Base-by-base conservation (phyloP, 64 coral and sea anemone species). In the Montipora foliosa region DNA sequence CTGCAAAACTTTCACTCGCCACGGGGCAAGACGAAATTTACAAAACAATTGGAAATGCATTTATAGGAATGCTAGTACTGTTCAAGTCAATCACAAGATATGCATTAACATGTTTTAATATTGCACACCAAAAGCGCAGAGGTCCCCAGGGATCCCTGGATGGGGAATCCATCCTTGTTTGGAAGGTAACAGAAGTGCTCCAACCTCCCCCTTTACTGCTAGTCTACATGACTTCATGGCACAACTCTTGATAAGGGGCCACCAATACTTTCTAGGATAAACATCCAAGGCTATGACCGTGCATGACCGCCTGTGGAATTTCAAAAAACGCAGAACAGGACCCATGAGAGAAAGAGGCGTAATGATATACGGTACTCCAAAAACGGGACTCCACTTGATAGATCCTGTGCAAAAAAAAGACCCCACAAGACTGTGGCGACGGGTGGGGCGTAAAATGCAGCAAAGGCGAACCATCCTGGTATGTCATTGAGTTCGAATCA, bases 201-300 rank as follows among this genome's bases (percentile, higher is more conserved):
- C 55, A 37, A 48, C 46, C 51, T 58, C 74, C 50, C 74, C 87
- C 21, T 78, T 61, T 15, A 50, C 49, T 16, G 87, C 87, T 44
- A 89, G 9, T 24, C 70, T 76, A 74, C 17, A 89, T 29, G 72
- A 77, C 61, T 21, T 89, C 0, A 2, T 52, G 7, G 87, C 14
- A 29, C 53, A 70, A 55, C 52, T 55, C 52, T 55, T 55, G 52
- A 55, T 57, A 57, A 57, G 52, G 10, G 52, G 52, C 52, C 71
- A 89, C 70, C 87, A 89, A 58, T 76, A 89, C 50, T 89, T 89
- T 50, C 87, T 89, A 14, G 87, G 87, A 60, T 89, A 89, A 44
- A 74, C 74, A 19, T 89, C 70, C 20, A 89, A 24, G 14, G 74
- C 68, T 37, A 88, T 74, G n/a, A 88, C 44, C 9, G 87, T 89